A percentile compares a stretch with the other conserved stretches of the same genome.
Evolutionary conservation across 92 coral and sea anemone species (phyloP).

Genomic region (Porites divaricata): DNA sequence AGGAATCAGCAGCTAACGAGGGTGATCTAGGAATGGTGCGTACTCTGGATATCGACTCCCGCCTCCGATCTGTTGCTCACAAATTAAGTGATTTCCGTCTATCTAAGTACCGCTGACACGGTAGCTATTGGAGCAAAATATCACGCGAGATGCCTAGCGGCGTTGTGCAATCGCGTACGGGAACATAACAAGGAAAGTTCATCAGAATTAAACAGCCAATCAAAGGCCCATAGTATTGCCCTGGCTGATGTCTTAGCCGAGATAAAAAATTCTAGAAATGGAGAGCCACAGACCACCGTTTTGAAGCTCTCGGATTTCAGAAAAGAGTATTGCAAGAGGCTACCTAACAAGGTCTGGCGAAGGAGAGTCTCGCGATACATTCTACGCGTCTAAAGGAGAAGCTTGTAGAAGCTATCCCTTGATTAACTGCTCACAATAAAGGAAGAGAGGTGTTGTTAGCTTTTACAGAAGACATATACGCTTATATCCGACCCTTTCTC

Average conservation of each 20-base stretch:
- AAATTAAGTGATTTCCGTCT: background rate
- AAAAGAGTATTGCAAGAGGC: no score
- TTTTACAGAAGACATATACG: no score
- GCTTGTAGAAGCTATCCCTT: no score
- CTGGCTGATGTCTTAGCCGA: background rate
- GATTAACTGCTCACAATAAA: no score
- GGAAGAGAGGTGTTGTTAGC: no score
- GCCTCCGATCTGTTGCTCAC: slow-evolving; percentile 15
- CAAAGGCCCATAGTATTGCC: background rate
- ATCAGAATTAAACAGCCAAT: background rate
- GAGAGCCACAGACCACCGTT: no score
- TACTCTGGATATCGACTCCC: background rate
- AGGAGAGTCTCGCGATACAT: no score
- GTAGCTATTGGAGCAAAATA: background rate
- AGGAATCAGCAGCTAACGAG: background rate
- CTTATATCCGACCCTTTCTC: no score
- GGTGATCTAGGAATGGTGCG: background rate
- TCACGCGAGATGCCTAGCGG: background rate
- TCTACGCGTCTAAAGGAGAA: no score
- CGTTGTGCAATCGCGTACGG: background rate
- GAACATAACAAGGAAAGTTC: background rate
- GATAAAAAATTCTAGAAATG: background rate
- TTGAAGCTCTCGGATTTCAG: no score
- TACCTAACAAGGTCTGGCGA: no score
- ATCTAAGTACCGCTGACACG: background rate